Evolutionary conservation across 2,797 vertebrate species (phyloP).

Genomic region (Pseudotriccus pelzelni): DNA sequence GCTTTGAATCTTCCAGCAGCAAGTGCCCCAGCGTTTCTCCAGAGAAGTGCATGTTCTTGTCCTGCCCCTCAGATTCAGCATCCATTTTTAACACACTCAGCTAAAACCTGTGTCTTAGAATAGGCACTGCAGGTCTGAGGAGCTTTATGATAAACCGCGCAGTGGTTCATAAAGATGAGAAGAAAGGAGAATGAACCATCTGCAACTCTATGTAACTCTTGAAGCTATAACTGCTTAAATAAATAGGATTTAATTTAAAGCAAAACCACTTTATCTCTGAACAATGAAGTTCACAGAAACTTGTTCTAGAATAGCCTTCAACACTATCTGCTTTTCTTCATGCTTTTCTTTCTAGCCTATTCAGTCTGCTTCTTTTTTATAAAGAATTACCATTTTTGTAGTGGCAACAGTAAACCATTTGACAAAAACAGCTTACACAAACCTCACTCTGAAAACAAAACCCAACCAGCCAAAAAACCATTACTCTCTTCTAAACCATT

Average conservation of each 20-base stretch:
- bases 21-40: not conserved
- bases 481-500: not conserved
- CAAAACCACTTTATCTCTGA: not conserved
- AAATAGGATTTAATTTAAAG: not conserved
- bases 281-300: not conserved
- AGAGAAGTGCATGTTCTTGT: not conserved
- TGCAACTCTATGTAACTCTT: not conserved
- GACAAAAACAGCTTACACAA: not conserved
- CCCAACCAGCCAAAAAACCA: not conserved
- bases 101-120: not conserved
- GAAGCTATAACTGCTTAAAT: not conserved
- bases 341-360: not conserved
- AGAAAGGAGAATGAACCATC: not conserved
- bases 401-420: not conserved
- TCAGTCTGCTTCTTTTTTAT: not conserved
- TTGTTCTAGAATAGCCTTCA: not conserved
- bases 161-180: not conserved
- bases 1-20: not conserved
- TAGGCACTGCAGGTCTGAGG: not conserved
- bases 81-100: not conserved
- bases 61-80: not conserved
- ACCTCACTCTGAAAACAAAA: not conserved
- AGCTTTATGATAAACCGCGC: not conserved
- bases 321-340: not conserved
- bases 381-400: not conserved